Percentiles rank a stretch among this genome's conserved stretches.
These are phyloP conservation scores for Sphenopsis melanotis DNA, from an alignment of 2,797 vertebrate genomes.

Conservation along the genomic window DNA sequence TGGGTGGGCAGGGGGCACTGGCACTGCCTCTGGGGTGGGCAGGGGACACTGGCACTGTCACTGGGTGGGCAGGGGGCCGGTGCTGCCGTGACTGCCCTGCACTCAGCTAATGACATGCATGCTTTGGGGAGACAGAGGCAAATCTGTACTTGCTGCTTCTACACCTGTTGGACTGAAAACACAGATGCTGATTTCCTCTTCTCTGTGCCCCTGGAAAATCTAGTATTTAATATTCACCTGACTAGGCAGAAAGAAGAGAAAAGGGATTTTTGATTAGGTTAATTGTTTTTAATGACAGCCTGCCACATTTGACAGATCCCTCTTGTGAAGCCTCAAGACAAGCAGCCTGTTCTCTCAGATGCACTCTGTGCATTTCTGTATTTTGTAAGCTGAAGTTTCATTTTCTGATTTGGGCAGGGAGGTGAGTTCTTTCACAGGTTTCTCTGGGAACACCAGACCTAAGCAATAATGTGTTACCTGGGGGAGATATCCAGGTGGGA, in stretches of 20 bases:
- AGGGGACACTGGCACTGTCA: background rate
- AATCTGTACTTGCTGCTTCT: slow-evolving; percentile 31
- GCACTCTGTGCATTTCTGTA: background rate
- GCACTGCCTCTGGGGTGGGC: background rate
- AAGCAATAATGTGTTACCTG: background rate
- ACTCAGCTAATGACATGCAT: background rate
- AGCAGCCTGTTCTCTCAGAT: background rate
- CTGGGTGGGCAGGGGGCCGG: background rate
- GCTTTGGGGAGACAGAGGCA: background rate
- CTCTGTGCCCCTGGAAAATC: background rate
- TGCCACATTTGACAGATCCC: slow-evolving; percentile 35
- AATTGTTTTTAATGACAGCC: slow-evolving; percentile 51
- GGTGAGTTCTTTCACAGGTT: background rate
- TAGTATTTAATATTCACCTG: slow-evolving; percentile 33
- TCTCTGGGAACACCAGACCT: background rate
- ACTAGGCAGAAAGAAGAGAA: slow-evolving; percentile 42
- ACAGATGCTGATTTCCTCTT: slow-evolving; percentile 28
- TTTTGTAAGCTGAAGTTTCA: background rate
- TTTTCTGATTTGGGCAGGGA: background rate
- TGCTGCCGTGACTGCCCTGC: background rate
- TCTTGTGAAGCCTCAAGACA: background rate
- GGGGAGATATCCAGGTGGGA: background rate
- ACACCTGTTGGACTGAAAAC: background rate
- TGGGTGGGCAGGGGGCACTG: too few species aligned
- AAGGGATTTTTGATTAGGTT: slow-evolving; percentile 29